A percentile compares a stretch with the other conserved stretches of the same genome.
Evolutionary conservation across 1,140 invertebrate species (phyloP).

Genomic region (Caerostris darwini): DNA sequence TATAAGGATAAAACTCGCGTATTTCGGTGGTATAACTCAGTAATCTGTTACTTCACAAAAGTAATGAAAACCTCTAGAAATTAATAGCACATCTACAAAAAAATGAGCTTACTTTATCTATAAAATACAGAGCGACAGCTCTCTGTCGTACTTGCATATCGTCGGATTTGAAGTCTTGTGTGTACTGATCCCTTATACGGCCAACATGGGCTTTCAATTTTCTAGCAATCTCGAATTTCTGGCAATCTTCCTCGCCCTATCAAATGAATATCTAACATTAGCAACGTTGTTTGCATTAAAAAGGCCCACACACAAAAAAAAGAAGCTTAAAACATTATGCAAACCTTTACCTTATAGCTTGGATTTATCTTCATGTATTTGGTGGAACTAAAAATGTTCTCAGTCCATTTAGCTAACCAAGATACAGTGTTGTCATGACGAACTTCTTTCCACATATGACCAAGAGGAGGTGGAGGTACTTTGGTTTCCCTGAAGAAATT

Average conservation of each 20-base stretch:
- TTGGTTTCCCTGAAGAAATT: constrained; percentile 86
- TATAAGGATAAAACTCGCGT: not conserved
- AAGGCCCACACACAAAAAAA: no score
- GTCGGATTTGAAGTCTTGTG: constrained; percentile 97
- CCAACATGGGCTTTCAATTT: constrained; percentile 87
- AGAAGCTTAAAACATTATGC: not conserved
- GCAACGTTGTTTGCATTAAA: no score
- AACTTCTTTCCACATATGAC: constrained; percentile 98
- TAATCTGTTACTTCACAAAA: not conserved
- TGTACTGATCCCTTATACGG: constrained; percentile 94
- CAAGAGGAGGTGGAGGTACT: constrained; percentile 91
- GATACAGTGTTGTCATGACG: constrained; percentile 96
- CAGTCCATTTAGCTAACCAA: constrained; percentile 99
- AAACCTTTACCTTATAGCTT: constrained; percentile 97
- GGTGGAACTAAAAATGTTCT: constrained; percentile 96
- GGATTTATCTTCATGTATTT: constrained; percentile 99
- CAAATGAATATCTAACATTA: not conserved
- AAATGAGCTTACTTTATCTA: constrained; percentile 93
- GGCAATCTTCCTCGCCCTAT: constrained; percentile 95
- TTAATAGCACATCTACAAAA: no score
- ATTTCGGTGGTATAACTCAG: no score
- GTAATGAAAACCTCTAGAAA: not conserved
- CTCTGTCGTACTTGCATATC: constrained; percentile 99
- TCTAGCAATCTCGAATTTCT: constrained; percentile 99
- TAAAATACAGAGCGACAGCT: constrained; percentile 99